Percentiles rank a stretch among this genome's conserved stretches.
phyloP scores from a whole-genome alignment of 2,888 invertebrate genomes.

The Digitonthophagus gazella region DNA sequence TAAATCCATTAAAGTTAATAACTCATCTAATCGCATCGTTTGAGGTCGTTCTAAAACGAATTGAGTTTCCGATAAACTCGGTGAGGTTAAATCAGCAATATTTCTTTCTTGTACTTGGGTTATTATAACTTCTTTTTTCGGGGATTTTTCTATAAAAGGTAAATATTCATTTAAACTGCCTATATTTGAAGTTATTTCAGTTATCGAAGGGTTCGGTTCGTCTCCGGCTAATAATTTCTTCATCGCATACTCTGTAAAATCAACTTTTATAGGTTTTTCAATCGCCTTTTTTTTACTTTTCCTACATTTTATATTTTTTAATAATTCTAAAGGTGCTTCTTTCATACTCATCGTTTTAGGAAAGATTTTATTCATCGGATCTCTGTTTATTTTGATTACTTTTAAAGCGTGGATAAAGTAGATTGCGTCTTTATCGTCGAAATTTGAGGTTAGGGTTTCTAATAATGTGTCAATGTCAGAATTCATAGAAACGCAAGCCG shows the following conservation, averaged over 20 bases:
- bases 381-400: constrained; percentile 55
- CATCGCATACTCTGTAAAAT: constrained; percentile 39
- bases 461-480: constrained; percentile 59
- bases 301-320: constrained; percentile 41
- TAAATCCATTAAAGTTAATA: constrained; percentile 43
- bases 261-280: constrained; percentile 42
- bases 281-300: constrained; percentile 43
- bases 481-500: constrained; percentile 64
- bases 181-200: constrained; percentile 45
- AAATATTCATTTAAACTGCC: constrained; percentile 43
- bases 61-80: constrained; percentile 62
- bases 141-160: constrained; percentile 36
- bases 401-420: constrained; percentile 63
- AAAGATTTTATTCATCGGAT: constrained; percentile 41
- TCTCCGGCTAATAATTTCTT: constrained; percentile 40
- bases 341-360: constrained; percentile 44
- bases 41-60: constrained; percentile 33
- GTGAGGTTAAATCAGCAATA: constrained; percentile 56
- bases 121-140: constrained; percentile 34
- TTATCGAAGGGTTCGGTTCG: constrained; percentile 38
- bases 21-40: constrained; percentile 37
- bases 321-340: constrained; percentile 42
- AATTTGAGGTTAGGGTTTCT: constrained; percentile 55
- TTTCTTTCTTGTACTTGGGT: constrained; percentile 33
- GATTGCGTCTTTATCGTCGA: constrained; percentile 52